phyloP scores from a whole-genome alignment of 92 coral and sea anemone genomes.

The Phenganax marumi region DNA sequence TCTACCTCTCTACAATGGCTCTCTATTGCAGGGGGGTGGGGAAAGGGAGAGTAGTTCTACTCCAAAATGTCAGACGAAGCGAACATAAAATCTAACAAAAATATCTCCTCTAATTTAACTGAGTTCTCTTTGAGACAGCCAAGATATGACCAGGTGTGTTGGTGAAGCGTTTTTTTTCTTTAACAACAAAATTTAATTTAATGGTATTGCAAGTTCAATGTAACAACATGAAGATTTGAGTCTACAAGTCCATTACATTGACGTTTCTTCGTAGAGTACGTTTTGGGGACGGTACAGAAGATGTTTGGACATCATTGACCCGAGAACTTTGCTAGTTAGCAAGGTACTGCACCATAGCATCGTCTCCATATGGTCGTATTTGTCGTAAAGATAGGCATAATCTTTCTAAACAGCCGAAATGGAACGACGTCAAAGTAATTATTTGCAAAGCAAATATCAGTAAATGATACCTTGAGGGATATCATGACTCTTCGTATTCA shows the following conservation, averaged over 20 bases:
- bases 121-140: constrained; percentile 61
- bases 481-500: neutral
- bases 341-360: constrained; percentile 55
- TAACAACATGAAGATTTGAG: no score
- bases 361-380: neutral
- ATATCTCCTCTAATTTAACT: constrained; percentile 11
- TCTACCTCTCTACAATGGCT: no score
- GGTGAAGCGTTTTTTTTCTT: neutral
- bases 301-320: constrained; percentile 79
- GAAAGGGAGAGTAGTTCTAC: constrained; percentile 6
- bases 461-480: no score
- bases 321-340: constrained; percentile 67
- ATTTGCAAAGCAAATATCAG: no score
- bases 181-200: neutral
- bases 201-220: neutral
- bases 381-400: neutral
- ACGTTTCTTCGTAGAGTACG: constrained; percentile 40
- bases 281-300: constrained; percentile 66
- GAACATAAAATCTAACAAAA: constrained; percentile 37
- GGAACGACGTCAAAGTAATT: no score
- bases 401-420: neutral
- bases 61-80: constrained; percentile 65
- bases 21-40: neutral
- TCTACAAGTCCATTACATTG: no score
- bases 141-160: constrained; percentile 66